phyloP scores from a whole-genome alignment of 92 coral and sea anemone genomes.

The Chrysogorgia sp. region DNA sequence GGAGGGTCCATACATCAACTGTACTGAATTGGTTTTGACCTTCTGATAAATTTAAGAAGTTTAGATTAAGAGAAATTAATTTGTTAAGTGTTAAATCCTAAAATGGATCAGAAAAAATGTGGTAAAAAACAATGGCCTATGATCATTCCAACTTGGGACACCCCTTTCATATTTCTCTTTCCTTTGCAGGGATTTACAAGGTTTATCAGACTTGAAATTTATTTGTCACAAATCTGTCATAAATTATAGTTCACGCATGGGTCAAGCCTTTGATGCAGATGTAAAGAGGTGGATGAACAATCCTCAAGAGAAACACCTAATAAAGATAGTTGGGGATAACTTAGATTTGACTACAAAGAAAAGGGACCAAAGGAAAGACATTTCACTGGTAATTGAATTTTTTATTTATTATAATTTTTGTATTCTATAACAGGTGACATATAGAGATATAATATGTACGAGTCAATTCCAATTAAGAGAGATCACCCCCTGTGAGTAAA shows the following conservation, averaged over 20 bases:
- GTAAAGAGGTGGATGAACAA: slow-evolving; percentile 44
- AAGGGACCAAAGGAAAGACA: slow-evolving; percentile 35
- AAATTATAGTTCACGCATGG: slow-evolving; percentile 29
- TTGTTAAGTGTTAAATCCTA: not conserved
- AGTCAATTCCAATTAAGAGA: too few species aligned
- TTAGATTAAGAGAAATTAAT: slow-evolving; percentile 5
- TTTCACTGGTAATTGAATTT: slow-evolving; percentile 22
- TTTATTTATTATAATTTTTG: slow-evolving; percentile 1
- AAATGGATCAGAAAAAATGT: not conserved
- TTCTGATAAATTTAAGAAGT: too few species aligned
- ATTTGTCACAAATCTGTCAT: slow-evolving; percentile 15
- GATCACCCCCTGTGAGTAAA: too few species aligned
- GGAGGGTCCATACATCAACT: too few species aligned
- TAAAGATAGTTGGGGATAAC: slow-evolving; percentile 51
- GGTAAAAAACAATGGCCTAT: not conserved
- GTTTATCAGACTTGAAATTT: slow-evolving; percentile 28
- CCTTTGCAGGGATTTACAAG: slow-evolving; percentile 42
- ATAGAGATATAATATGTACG: too few species aligned
- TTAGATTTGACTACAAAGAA: too few species aligned
- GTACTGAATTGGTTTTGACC: too few species aligned
- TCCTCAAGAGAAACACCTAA: slow-evolving; percentile 45
- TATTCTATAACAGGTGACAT: too few species aligned
- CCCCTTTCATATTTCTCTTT: not conserved
- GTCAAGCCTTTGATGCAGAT: slow-evolving; percentile 46
- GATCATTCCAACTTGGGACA: not conserved